phyloP scores from a whole-genome alignment of 2,797 vertebrate species.

The Taenioides sp. region DNA sequence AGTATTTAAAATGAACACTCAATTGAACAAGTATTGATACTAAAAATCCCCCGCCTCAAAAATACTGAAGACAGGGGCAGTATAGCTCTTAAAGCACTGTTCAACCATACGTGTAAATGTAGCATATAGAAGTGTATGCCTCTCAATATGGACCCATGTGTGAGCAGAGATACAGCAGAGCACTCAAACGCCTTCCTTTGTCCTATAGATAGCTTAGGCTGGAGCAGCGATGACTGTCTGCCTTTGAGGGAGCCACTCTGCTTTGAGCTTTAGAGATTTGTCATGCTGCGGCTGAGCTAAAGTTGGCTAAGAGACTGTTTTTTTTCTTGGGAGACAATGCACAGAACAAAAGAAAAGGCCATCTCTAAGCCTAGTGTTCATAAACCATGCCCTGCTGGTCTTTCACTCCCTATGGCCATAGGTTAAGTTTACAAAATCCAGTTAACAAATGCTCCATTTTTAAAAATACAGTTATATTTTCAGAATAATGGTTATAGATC shows the following conservation, averaged over 20 bases:
- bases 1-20: too few species aligned
- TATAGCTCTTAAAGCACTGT: neutral
- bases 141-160: neutral
- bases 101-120: neutral
- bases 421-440: conserved; percentile 36
- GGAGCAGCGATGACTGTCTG: conserved; percentile 33
- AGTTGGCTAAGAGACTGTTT: conserved; percentile 18
- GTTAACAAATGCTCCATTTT: conserved; percentile 10
- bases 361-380: conserved; percentile 22
- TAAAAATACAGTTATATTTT: neutral
- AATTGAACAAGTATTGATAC: too few species aligned
- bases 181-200: conserved; percentile 20
- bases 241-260: conserved; percentile 33
- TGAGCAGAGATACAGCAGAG: conserved; percentile 3
- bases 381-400: neutral
- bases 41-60: too few species aligned
- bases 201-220: conserved; percentile 27
- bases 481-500: neutral
- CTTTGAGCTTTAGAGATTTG: conserved; percentile 40
- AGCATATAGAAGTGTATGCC: neutral
- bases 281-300: conserved; percentile 24
- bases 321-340: conserved; percentile 33
- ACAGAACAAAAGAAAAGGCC: conserved; percentile 37
- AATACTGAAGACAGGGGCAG: neutral
- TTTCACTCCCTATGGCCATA: neutral